Evolutionary conservation across 2,113 vertebrate genomes (phyloP), one percentile per base, ranked within the genome.

Genomic region (Ivindomyrus marchei): DNA sequence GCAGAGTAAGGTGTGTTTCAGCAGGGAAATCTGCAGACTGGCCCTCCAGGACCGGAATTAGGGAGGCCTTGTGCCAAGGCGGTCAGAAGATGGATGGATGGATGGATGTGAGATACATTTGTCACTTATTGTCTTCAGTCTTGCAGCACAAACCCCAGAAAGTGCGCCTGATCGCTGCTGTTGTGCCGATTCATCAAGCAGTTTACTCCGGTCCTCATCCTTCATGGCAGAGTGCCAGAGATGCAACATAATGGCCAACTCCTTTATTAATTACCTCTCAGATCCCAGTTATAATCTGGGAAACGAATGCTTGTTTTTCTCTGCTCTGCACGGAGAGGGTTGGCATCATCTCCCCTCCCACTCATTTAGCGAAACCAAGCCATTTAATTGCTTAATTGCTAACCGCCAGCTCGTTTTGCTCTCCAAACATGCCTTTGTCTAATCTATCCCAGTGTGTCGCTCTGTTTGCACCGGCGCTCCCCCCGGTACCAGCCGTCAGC

Each of bases 301-400:
- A 91, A 91, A 89, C 62, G 87, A 88, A 90, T 83, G 83, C 50
- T 85, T 36, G 49, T 74, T 88, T 88, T 88, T 88, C 88, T 89
- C 52, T 86, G 90, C 50, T 70, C 42, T 87, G 84, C 85, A 19
- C 39, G 58, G 50, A 39, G 47, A 52, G 49, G 77, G 21, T 53
- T 27, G 53, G 80, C n/a, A 80, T 56, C 53, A 21, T 50, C 80
- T 70, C 88, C 80, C 80, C 49, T 86, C 90, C 88, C 84, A 53
- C 83, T 86, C 46, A 74, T 74, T 91, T 83, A 74, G 90, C 90
- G 45, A 89, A 89, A 83, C 80, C 47, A 66, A 53, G 77, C 90
- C 88, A 85, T 91, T 89, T 89, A 91, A 91, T 91, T 89, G 80
- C 85, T 91, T 91, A 91, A 91, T 91, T 91, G 90, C 88, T 91